Conservation (phyloP, 1,140 invertebrate genomes). For the Cyphomyrmex costatus region DNA sequence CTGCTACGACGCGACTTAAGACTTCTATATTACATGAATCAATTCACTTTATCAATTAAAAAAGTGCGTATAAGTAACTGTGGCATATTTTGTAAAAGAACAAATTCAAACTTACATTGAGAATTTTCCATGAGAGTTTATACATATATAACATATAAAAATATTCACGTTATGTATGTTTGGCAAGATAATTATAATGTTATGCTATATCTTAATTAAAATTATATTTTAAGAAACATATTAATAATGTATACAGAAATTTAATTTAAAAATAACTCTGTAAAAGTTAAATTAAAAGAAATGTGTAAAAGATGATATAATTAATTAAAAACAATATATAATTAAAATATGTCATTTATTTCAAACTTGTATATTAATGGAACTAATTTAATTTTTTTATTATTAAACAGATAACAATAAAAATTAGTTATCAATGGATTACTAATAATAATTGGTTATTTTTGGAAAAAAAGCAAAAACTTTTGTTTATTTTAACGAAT, state of each 20-base stretch:
- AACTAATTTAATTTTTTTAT: not conserved
- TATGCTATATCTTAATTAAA: not conserved
- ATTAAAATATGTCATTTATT: not conserved
- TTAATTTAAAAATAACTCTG: not conserved
- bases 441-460: not conserved
- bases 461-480: not conserved
- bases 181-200: not conserved
- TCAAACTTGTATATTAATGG: not conserved
- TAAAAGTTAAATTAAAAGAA: not conserved
- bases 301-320: not conserved
- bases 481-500: not conserved
- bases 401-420: not conserved
- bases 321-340: not conserved
- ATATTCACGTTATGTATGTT: not conserved
- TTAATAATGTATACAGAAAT: not conserved
- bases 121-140: not conserved
- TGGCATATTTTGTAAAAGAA: not conserved
- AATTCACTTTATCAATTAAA: slow-evolving; percentile 12
- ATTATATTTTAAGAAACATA: not conserved
- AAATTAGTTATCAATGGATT: not conserved
- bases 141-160: not conserved
- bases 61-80: not conserved
- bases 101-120: not conserved
- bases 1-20: slow-evolving; percentile 7
- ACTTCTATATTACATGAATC: slow-evolving; percentile 22